Conservation (phyloP, 2,888 invertebrate species). For the Dryocosmus kuriphilus region DNA sequence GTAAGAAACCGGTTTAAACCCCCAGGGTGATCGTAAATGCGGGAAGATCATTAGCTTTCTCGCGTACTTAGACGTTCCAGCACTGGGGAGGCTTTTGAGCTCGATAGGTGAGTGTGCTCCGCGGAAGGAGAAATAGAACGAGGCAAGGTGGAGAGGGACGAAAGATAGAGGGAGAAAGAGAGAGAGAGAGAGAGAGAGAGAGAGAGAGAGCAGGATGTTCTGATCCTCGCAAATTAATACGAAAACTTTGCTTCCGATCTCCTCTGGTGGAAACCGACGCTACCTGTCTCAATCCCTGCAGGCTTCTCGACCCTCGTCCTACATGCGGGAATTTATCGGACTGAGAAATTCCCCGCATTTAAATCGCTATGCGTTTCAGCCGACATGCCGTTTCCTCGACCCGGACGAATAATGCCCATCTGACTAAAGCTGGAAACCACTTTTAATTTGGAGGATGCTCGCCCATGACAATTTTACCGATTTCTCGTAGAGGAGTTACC, state of each 20-base stretch:
- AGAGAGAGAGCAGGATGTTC: conserved; percentile 43
- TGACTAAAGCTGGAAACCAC: not conserved
- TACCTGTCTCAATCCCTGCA: conserved; percentile 51
- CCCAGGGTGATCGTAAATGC: conserved; percentile 53
- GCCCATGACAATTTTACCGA: not conserved
- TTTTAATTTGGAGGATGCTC: conserved; percentile 26
- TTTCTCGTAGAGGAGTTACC: not conserved
- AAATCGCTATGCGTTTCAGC: conserved; percentile 49
- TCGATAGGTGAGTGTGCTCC: conserved; percentile 31
- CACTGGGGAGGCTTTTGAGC: conserved; percentile 45
- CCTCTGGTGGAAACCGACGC: conserved; percentile 48
- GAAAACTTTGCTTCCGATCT: conserved; percentile 56
- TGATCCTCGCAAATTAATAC: conserved; percentile 57
- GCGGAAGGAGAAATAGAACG: not conserved
- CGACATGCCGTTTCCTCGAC: conserved; percentile 48
- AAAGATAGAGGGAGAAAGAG: conserved; percentile 22
- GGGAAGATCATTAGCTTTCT: conserved; percentile 58
- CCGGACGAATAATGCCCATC: not conserved
- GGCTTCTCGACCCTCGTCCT: conserved; percentile 46
- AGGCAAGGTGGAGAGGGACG: conserved; percentile 17
- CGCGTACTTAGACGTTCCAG: conserved; percentile 50
- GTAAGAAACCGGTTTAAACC: conserved; percentile 55
- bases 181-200: conserved; percentile 14
- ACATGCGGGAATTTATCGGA: conserved; percentile 51
- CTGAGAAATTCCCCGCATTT: conserved; percentile 51